These are phyloP conservation scores for Helicorthomorpha holstii DNA, from an alignment of 1,140 invertebrate genomes.

Conservation along the genomic window DNA sequence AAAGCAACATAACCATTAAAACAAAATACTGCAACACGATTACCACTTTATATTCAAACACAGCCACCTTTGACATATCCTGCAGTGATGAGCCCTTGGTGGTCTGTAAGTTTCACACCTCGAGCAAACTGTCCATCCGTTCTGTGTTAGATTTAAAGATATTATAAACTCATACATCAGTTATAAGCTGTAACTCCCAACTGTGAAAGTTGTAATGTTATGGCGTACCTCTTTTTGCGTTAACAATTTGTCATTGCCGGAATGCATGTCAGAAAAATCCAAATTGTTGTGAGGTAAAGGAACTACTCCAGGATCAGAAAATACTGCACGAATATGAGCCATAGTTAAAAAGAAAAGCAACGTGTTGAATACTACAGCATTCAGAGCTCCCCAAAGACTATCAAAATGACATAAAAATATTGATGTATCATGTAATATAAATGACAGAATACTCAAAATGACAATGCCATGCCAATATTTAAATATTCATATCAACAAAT, in stretches of 20 bases:
- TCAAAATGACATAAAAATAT: background rate
- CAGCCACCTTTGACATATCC: slow-evolving; percentile 72
- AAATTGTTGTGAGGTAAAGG: slow-evolving; percentile 59
- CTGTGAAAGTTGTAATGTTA: background rate
- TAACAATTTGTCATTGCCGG: slow-evolving; percentile 23
- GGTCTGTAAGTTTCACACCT: slow-evolving; percentile 70
- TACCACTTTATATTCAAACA: no score
- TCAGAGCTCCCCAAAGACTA: slow-evolving; percentile 71
- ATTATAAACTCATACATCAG: background rate
- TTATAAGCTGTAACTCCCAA: background rate
- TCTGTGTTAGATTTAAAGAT: background rate
- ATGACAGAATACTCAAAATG: background rate
- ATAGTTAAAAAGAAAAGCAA: slow-evolving; percentile 55
- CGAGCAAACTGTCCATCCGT: slow-evolving; percentile 59
- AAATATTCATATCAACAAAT: no score
- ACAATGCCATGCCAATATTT: no score
- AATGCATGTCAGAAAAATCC: slow-evolving; percentile 71
- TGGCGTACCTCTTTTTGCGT: background rate
- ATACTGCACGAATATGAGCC: slow-evolving; percentile 63
- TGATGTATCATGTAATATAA: background rate
- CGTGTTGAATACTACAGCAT: slow-evolving; percentile 64
- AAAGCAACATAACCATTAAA: no score
- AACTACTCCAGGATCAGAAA: slow-evolving; percentile 75
- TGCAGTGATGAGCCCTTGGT: slow-evolving; percentile 70
- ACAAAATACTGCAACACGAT: no score